phyloP scores from a whole-genome alignment of 2,888 invertebrate genomes.

The Palloptera scutellata region DNA sequence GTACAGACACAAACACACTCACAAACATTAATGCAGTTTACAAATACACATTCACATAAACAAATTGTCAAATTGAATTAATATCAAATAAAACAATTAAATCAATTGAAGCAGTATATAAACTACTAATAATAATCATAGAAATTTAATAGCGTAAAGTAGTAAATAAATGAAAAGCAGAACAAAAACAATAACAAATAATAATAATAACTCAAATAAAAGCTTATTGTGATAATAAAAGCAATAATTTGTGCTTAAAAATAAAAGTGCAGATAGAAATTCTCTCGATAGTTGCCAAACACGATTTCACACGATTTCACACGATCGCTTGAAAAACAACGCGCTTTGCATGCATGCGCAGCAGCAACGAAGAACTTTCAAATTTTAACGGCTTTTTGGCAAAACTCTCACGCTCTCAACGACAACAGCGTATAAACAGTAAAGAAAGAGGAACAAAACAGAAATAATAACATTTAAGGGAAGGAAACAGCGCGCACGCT shows the following conservation, averaged over 20 bases:
- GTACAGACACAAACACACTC: not conserved
- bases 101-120: conserved; percentile 38
- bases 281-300: too few species aligned
- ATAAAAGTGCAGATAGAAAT: not conserved
- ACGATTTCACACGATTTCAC: not conserved
- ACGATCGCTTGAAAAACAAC: not conserved
- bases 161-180: conserved; percentile 21
- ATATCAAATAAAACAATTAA: conserved; percentile 37
- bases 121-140: conserved; percentile 33
- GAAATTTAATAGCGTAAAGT: conserved; percentile 16
- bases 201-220: not conserved
- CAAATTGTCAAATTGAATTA: conserved; percentile 36
- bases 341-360: too few species aligned
- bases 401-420: conserved; percentile 47
- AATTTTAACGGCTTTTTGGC: conserved; percentile 48
- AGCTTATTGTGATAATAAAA: conserved; percentile 1
- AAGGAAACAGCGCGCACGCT: conserved; percentile 12
- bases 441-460: conserved; percentile 19
- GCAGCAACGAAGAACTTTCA: not conserved
- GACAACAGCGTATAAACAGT: conserved; percentile 15
- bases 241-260: not conserved
- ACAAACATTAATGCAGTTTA: conserved; percentile 3
- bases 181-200: not conserved
- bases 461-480: not conserved
- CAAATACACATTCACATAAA: conserved; percentile 8